A percentile compares a stretch with the other conserved stretches of the same genome.
Conservation (phyloP, 2,113 vertebrate genomes). For the Castor canadensis region DNA sequence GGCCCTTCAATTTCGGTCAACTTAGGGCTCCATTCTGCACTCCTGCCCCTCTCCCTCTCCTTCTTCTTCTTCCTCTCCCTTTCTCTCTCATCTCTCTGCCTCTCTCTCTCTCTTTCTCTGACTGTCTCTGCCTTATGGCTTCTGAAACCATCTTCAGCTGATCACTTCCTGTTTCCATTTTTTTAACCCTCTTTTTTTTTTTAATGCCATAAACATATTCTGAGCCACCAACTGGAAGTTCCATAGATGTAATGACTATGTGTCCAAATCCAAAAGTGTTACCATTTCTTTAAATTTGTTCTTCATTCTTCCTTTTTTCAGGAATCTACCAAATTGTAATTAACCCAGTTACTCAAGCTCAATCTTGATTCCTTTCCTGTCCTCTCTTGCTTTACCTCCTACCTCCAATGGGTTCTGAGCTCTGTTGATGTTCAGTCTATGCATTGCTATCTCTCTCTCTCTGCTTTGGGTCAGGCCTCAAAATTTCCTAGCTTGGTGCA, state of each 20-base stretch:
- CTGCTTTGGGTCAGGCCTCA: no score
- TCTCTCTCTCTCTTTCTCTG: neutral
- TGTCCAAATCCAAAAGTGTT: no score
- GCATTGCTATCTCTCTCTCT: neutral
- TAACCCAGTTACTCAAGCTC: neutral
- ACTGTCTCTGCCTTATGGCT: neutral
- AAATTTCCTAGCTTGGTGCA: neutral
- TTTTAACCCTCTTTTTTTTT: neutral
- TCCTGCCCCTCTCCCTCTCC: neutral
- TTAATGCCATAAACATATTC: neutral
- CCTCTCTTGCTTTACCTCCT: neutral
- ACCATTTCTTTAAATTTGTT: neutral
- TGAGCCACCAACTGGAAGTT: neutral
- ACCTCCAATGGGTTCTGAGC: neutral
- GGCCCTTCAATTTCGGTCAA: neutral
- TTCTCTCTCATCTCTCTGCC: neutral
- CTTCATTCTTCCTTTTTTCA: neutral
- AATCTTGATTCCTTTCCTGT: neutral
- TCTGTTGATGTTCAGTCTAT: neutral
- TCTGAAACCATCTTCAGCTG: neutral
- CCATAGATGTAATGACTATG: neutral
- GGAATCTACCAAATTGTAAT: neutral
- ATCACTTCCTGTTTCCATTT: neutral
- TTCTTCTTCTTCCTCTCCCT: neutral
- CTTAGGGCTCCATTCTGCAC: neutral